Conservation (phyloP, 2,113 vertebrate genomes). For the Channa maculata region DNA sequence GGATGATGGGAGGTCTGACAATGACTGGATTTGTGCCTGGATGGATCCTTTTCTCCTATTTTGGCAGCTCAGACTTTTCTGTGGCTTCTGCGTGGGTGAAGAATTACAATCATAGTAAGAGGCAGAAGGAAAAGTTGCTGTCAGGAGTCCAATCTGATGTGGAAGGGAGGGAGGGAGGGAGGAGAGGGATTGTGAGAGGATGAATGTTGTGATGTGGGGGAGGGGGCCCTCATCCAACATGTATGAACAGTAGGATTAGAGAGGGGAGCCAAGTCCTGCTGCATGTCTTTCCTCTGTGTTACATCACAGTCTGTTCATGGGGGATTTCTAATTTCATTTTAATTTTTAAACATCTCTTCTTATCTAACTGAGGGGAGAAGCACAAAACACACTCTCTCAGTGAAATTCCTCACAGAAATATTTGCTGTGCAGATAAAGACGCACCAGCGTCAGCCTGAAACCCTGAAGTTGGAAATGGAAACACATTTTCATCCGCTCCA, state of each 20-base stretch:
- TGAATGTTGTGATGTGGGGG: constrained; percentile 31
- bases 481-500: too few species aligned
- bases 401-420: not conserved
- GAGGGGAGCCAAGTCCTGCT: not conserved
- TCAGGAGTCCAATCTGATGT: constrained; percentile 31
- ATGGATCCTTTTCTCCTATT: not conserved
- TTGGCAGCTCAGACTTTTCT: constrained; percentile 20
- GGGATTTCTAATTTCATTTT: not conserved
- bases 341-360: not conserved
- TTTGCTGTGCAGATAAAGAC: constrained; percentile 15
- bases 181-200: constrained; percentile 4
- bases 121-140: constrained; percentile 21
- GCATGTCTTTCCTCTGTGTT: constrained; percentile 22
- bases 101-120: constrained; percentile 2
- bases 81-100: constrained; percentile 18
- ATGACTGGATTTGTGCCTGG: not conserved
- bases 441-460: not conserved
- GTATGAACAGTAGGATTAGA: constrained; percentile 63
- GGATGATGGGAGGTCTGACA: not conserved
- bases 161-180: not conserved
- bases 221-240: constrained; percentile 45
- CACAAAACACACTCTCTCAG: not conserved
- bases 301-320: constrained; percentile 43
- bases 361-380: constrained; percentile 2
- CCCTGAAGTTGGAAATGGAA: too few species aligned